Percentiles rank a stretch among this genome's conserved stretches.
Conservation (phyloP, 2,888 invertebrate species). For the Andrena praecox region DNA sequence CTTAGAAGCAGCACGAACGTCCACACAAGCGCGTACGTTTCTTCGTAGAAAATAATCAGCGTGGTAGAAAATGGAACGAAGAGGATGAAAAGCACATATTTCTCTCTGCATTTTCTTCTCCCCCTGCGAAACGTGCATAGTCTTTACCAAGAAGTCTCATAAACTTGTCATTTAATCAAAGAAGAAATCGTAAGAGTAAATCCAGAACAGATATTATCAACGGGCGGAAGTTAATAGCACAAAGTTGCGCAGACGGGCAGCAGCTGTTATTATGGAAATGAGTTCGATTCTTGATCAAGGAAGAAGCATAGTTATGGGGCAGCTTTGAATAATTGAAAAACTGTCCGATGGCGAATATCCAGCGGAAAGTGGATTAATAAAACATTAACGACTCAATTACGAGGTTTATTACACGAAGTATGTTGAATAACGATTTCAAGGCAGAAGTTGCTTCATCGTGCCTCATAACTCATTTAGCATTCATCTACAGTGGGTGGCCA, state of each 20-base stretch:
- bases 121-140: neutral
- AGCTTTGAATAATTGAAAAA: neutral
- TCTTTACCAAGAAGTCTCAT: neutral
- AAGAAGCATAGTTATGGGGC: neutral
- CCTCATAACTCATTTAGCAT: neutral
- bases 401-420: neutral
- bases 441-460: neutral
- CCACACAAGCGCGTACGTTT: neutral
- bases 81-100: neutral
- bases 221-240: constrained; percentile 1
- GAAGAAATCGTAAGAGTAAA: constrained; percentile 35
- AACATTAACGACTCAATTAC: constrained; percentile 15
- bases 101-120: neutral
- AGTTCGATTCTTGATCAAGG: constrained; percentile 19
- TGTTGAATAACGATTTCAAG: neutral
- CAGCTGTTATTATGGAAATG: constrained; percentile 34
- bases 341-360: neutral
- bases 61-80: neutral
- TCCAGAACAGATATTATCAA: neutral
- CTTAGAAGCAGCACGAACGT: neutral
- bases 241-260: constrained; percentile 4
- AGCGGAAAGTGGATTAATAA: neutral
- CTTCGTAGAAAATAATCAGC: neutral
- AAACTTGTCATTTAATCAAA: constrained; percentile 5
- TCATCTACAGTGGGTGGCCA: neutral